These are phyloP conservation scores for Acleris literana DNA, from an alignment of 2,888 invertebrate species.

Conservation along the genomic window DNA sequence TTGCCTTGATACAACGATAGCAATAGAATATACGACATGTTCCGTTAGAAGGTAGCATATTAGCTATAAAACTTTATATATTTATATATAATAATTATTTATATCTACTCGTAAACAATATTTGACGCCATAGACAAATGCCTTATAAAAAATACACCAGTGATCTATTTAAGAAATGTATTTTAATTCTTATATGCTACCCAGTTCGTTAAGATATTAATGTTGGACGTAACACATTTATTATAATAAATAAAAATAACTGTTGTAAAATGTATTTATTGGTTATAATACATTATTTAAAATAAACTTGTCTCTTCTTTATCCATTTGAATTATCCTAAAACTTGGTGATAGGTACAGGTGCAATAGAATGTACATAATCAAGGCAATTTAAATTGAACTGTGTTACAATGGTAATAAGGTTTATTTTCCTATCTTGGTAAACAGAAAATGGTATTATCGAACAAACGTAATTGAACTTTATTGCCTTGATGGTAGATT, in stretches of 20 bases:
- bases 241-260: conserved; percentile 73
- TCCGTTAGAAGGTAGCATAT: conserved; percentile 5
- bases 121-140: conserved; percentile 45
- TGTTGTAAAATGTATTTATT: conserved; percentile 83
- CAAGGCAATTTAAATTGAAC: no score
- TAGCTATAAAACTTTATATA: conserved; percentile 7
- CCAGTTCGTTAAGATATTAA: conserved; percentile 57
- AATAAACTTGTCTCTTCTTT: conserved; percentile 54
- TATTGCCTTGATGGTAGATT: no score
- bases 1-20: conserved; percentile 40
- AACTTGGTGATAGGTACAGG: conserved; percentile 34
- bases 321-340: conserved; percentile 32
- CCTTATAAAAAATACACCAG: conserved; percentile 53
- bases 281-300: conserved; percentile 75
- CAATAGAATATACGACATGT: conserved; percentile 22
- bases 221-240: conserved; percentile 58
- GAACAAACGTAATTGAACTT: no score
- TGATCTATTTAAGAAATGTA: conserved; percentile 45
- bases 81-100: conserved; percentile 1
- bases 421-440: no score
- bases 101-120: conserved; percentile 26
- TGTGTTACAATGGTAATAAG: no score
- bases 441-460: no score
- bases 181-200: conserved; percentile 42
- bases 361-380: no score